Base-by-base conservation (phyloP, 1,140 invertebrate species). In the Ceratitis capitata region DNA sequence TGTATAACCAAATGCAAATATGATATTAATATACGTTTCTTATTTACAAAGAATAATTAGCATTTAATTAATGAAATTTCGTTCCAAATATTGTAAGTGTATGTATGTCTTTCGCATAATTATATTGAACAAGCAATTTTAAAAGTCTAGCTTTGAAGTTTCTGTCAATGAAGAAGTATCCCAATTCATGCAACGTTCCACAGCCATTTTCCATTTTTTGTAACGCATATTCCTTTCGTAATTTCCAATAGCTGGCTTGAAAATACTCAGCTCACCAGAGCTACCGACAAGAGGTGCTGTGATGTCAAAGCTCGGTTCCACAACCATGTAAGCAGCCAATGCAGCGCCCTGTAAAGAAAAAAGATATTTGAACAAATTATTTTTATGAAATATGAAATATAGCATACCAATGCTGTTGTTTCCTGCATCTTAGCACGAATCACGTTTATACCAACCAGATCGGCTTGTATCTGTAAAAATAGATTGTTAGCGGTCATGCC, bases 401-500 rank as follows among this genome's bases (percentile, higher is more conserved):
- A 10, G 7, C 23, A 85, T 87, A 91, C 90, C 56, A 98, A 92
- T 0, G 97, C 96, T 0, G 97, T 98, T 10, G 96, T 97, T 92
- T 98, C 97, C 0, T 95, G 92, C 93, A 97, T 96, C 82, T 95
- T 95, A 19, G 97, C 96, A 35, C 95, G 93, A 0, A 96, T 94
- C 92, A 94, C 92, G 86, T 94, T 90, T 7, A 94, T 93, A 2
- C 94, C 93, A 16, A 93, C 92, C 32, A 94, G 87, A 87, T 94
- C 93, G 0, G 93, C 91, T 88, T 94, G 93, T 86, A 94, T 92
- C 91, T 99, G 98, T 94, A 99, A 96, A 12, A 99, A 93, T 5
- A 97, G 92, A 87, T 94, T 94, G 89, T 98, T 99, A 0, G 94
- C 94, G 0, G 97, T 97, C 97, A 99, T 96, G 35, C 98, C 98